Base-by-base conservation (phyloP, 2,797 vertebrate genomes). In the Enteromius thamalakanensis region DNA sequence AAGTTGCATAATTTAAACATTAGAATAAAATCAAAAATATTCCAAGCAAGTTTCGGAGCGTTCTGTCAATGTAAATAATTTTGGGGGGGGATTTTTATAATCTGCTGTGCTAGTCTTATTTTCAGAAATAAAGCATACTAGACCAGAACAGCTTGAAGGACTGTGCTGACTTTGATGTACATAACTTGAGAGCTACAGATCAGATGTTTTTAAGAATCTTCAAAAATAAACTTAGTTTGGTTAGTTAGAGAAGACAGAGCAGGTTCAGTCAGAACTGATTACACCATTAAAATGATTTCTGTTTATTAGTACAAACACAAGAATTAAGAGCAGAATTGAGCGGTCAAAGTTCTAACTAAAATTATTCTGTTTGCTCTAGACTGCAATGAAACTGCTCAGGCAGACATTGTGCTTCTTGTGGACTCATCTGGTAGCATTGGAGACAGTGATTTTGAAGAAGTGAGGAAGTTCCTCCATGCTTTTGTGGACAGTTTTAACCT, bases 381-480 rank as follows among this genome's bases (percentile, higher is more conserved):
- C 82, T 97, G 96, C 88, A 85, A 87, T 85, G 89, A 91, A 68
- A 94, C 93, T 47, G 91, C 88, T 0, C 29, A 90, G 51, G 95
- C 95, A 0, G 96, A 97, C 84, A 91, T 96, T n/a, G 95, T 97
- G 51, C 95, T 97, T 87, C 88, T 97, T 76, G 89, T 97, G 67
- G 96, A 96, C 45, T 93, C 94, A 40, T 97, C 96, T 17, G 77
- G 89, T 26, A 95, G 92, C 88, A 93, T 95, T 0, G 92, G 92
- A 17, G 17, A 60, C 0, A 21, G 15, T 0, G 90, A 91, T 89
- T 97, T 97, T 83, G 58, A 93, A 85, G 92, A 95, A 68, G 84
- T 96, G 15, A 93, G 90, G 47, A 21, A n/a, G 21, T 96, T 96
- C 58, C 93, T 97, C 19, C 83, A 78, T 21, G 90, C 23, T 0